Percentiles rank a stretch among this genome's conserved stretches.
These are phyloP conservation scores for Plecturocebus donacophilus DNA, from an alignment of 2,113 vertebrate genomes.

Conservation along the genomic window DNA sequence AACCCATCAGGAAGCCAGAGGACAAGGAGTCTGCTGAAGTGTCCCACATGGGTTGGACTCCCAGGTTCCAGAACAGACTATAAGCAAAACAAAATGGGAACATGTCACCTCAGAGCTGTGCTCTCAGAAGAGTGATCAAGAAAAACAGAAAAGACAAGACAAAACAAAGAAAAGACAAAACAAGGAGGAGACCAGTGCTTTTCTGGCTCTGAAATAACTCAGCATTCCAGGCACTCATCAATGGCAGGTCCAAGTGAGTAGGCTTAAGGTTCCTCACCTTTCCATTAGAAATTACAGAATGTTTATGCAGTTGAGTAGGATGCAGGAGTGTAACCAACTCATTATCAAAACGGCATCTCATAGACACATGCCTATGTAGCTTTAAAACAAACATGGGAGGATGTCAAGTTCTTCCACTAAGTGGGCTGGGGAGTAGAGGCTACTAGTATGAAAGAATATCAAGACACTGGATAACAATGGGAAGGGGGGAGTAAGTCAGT, in stretches of 20 bases:
- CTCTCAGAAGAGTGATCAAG: not conserved
- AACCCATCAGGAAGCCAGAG: not conserved
- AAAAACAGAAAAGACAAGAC: too few relatives aligned
- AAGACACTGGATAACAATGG: not conserved
- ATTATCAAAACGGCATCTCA: not conserved
- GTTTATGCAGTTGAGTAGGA: not conserved
- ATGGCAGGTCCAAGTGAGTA: not conserved
- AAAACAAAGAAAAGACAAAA: not conserved
- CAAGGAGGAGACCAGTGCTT: not conserved
- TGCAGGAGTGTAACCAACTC: not conserved
- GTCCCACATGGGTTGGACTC: not conserved
- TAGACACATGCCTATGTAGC: not conserved
- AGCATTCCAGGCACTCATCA: too few relatives aligned
- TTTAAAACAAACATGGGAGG: not conserved
- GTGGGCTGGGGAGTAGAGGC: not conserved
- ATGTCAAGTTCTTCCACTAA: not conserved
- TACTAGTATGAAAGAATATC: not conserved
- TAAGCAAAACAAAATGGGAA: not conserved
- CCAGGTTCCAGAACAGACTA: not conserved
- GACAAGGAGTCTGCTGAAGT: not conserved
- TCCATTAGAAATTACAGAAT: not conserved
- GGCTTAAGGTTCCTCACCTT: not conserved
- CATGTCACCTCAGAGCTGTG: too few relatives aligned
- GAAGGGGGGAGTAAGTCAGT: not conserved
- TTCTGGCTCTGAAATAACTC: not conserved